These are phyloP conservation scores for Oconnorella tubifera DNA, from an alignment of 2,888 invertebrate genomes.

Conservation along the genomic window DNA sequence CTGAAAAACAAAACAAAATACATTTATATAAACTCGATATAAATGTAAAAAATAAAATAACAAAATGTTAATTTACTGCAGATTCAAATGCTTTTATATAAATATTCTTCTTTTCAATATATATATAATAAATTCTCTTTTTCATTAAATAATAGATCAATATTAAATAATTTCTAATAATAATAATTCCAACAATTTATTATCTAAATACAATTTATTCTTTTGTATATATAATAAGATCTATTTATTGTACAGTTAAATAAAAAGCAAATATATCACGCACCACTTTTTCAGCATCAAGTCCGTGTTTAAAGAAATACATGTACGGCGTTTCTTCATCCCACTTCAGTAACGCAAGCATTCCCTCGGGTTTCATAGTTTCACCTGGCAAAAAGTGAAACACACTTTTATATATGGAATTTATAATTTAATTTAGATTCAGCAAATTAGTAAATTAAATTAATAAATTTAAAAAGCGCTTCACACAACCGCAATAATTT, in stretches of 20 bases:
- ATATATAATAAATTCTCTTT: not conserved
- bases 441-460: not conserved
- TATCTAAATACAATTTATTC: not conserved
- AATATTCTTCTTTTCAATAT: not conserved
- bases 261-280: conserved; percentile 20
- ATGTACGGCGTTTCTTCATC: conserved; percentile 80
- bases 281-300: conserved; percentile 85
- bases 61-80: not conserved
- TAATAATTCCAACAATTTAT: too few relatives aligned
- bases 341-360: conserved; percentile 90
- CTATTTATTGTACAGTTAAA: not conserved
- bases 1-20: not conserved
- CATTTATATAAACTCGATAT: not conserved
- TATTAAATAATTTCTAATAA: too few relatives aligned
- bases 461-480: not conserved
- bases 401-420: too few relatives aligned
- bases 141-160: not conserved
- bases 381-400: conserved; percentile 80
- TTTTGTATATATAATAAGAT: not conserved
- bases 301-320: conserved; percentile 94
- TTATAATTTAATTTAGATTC: not conserved
- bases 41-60: not conserved
- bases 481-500: not conserved
- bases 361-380: conserved; percentile 74
- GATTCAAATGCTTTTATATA: not conserved